These are phyloP conservation scores for Pongo pygmaeus DNA, from an alignment of 2,113 vertebrate genomes.

Conservation along the genomic window DNA sequence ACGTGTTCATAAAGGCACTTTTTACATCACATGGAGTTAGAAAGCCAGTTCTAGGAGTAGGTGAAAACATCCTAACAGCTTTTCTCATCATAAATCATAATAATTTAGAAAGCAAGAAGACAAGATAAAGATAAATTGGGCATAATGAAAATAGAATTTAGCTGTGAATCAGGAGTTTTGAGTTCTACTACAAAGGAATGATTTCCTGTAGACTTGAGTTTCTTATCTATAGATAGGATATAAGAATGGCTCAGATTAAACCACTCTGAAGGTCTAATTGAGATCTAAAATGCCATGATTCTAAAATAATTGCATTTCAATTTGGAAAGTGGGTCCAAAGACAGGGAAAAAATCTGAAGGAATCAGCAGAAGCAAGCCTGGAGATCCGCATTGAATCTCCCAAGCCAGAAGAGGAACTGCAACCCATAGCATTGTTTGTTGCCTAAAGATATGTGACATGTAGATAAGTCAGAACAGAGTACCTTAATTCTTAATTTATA, in stretches of 20 bases:
- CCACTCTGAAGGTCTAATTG: background rate
- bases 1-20: background rate
- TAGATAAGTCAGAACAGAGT: background rate
- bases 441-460: background rate
- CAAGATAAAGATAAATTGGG: background rate
- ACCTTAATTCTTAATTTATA: conserved; percentile 20
- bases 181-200: background rate
- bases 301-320: background rate
- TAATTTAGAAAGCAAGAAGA: background rate
- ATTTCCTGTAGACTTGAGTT: background rate
- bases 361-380: background rate
- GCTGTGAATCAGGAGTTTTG: background rate
- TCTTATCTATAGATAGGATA: background rate
- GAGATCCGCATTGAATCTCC: background rate
- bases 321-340: background rate
- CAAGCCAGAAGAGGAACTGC: background rate
- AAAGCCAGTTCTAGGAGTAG: background rate
- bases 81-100: background rate
- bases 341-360: background rate
- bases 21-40: background rate
- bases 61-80: background rate
- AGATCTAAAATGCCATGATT: background rate
- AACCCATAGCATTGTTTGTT: background rate
- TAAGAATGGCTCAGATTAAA: background rate
- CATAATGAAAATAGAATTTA: background rate